phyloP scores from a whole-genome alignment of 53 echinoderm and acorn worm genomes.

The Crossaster papposus region DNA sequence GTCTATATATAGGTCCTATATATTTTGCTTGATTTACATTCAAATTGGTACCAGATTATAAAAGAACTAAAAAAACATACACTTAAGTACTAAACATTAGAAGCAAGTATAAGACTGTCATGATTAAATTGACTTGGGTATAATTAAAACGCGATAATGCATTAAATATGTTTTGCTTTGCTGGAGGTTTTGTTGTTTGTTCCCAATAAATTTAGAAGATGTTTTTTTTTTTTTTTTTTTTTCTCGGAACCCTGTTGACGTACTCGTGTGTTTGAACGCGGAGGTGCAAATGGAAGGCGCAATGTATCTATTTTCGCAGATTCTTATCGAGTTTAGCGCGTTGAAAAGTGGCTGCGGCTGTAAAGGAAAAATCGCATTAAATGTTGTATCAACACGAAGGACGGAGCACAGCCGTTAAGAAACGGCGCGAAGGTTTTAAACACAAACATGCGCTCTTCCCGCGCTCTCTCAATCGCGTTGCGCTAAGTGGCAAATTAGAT shows the following conservation, averaged over 20 bases:
- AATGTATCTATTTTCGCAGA: conserved; percentile 40
- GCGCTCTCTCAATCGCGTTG: conserved; percentile 24
- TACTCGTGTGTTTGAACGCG: neutral
- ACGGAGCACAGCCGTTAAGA: neutral
- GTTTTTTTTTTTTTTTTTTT: too few relatives aligned
- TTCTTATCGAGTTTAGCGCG: conserved; percentile 37
- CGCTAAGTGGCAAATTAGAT: conserved; percentile 58
- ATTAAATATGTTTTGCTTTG: too few relatives aligned
- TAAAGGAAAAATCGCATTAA: conserved; percentile 48
- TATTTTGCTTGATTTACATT: too few relatives aligned
- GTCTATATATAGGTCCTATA: too few relatives aligned
- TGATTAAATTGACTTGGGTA: too few relatives aligned
- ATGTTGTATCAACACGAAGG: conserved; percentile 40
- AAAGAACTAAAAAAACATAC: too few relatives aligned
- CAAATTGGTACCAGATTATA: too few relatives aligned
- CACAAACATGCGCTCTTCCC: conserved; percentile 26
- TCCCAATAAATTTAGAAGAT: neutral
- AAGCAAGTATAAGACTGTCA: too few relatives aligned
- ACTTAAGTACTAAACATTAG: too few relatives aligned
- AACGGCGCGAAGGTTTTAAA: conserved; percentile 45
- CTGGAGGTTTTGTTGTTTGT: too few relatives aligned
- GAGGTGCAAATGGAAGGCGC: conserved; percentile 28
- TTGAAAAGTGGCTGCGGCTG: conserved; percentile 46
- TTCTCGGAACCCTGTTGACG: neutral
- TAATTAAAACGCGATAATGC: too few relatives aligned